phyloP scores from a whole-genome alignment of 1,140 invertebrate species.

The Mesaphorura yosii region DNA sequence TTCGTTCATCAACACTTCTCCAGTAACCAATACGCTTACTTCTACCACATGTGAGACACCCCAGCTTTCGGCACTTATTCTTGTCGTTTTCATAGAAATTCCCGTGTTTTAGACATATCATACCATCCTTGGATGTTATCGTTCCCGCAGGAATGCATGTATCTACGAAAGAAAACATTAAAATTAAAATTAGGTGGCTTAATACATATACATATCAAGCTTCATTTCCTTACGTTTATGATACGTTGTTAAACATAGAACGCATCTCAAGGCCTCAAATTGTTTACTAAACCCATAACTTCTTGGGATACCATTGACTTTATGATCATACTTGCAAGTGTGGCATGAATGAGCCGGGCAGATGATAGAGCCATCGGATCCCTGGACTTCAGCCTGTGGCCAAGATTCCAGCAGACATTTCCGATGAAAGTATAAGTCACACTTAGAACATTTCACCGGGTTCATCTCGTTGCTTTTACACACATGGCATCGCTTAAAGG shows the following conservation, averaged over 20 bases:
- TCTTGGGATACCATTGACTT: slow-evolving; percentile 11
- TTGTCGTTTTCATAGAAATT: background rate
- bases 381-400: slow-evolving; percentile 22
- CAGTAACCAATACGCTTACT: slow-evolving; percentile 14
- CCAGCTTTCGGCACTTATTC: slow-evolving; percentile 8
- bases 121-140: slow-evolving; percentile 4
- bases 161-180: too few relatives aligned
- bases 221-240: slow-evolving; percentile 22
- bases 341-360: slow-evolving; percentile 28
- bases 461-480: slow-evolving; percentile 14
- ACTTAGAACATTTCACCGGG: slow-evolving; percentile 20
- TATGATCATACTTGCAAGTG: slow-evolving; percentile 21
- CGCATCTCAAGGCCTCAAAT: slow-evolving; percentile 8
- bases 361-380: slow-evolving; percentile 11
- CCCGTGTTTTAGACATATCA: slow-evolving; percentile 22
- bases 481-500: slow-evolving; percentile 11
- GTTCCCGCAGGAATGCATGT: slow-evolving; percentile 22
- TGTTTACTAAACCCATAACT: slow-evolving; percentile 10
- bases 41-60: slow-evolving; percentile 21
- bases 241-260: slow-evolving; percentile 17
- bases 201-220: too few relatives aligned
- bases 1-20: background rate
- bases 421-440: slow-evolving; percentile 15
- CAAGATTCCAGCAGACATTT: slow-evolving; percentile 16
- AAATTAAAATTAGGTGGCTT: background rate